Conservation (phyloP, 2,888 invertebrate genomes). For the Dolichomitus sp. region DNA sequence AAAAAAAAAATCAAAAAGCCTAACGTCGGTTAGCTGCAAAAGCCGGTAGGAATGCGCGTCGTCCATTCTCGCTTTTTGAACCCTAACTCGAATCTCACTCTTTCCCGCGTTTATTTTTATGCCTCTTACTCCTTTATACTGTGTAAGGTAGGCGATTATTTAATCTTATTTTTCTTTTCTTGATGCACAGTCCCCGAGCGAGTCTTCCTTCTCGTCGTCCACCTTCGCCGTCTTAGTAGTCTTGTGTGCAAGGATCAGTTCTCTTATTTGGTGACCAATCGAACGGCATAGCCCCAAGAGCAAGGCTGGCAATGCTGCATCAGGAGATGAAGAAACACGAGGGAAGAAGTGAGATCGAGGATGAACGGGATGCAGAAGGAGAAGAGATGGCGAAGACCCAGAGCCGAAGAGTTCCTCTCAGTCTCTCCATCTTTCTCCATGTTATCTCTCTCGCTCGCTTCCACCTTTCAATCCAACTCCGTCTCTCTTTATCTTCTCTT, state of each 20-base stretch:
- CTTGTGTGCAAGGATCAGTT: constrained; percentile 70
- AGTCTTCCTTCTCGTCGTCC: constrained; percentile 31
- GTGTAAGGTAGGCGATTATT: constrained; percentile 21
- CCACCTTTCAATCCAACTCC: constrained; percentile 68
- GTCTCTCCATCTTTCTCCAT: constrained; percentile 54
- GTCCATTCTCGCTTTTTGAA: constrained; percentile 60
- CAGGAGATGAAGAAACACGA: constrained; percentile 47
- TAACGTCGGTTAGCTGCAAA: constrained; percentile 48
- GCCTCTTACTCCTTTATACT: constrained; percentile 15
- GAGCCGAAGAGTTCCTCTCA: constrained; percentile 60
- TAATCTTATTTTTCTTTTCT: constrained; percentile 31
- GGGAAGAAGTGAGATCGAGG: constrained; percentile 31
- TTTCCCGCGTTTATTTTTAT: constrained; percentile 49
- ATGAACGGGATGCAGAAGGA: constrained; percentile 56
- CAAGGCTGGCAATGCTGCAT: constrained; percentile 41
- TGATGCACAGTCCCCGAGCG: neutral
- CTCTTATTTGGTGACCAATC: constrained; percentile 82
- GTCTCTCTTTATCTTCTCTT: constrained; percentile 72
- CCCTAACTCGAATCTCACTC: constrained; percentile 13
- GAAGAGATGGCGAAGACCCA: constrained; percentile 57
- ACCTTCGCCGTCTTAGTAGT: constrained; percentile 42
- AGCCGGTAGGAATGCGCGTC: constrained; percentile 71
- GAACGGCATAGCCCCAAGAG: constrained; percentile 62
- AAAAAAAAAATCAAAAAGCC: constrained; percentile 13
- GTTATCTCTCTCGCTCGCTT: constrained; percentile 51